phyloP scores from a whole-genome alignment of 2,113 vertebrate genomes.

The Oryzias javanicus region DNA sequence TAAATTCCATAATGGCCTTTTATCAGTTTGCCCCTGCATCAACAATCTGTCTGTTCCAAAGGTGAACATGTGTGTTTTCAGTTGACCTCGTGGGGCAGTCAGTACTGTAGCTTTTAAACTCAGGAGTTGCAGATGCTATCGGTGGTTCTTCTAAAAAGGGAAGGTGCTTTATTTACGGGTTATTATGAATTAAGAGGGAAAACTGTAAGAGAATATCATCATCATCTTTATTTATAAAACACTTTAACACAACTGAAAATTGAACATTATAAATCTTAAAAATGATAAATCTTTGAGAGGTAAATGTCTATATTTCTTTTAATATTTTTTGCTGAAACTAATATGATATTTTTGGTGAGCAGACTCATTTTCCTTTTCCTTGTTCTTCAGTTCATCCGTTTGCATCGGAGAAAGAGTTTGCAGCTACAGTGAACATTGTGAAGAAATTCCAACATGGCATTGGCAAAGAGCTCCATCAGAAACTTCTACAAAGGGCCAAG shows the following conservation, averaged over 20 bases:
- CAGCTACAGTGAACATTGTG: slow-evolving; percentile 81
- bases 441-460: slow-evolving; percentile 84
- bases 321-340: no score
- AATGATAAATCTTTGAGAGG: no score
- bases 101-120: background rate
- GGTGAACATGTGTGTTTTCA: background rate
- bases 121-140: background rate
- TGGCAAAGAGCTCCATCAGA: slow-evolving; percentile 86
- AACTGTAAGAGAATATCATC: no score
- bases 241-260: no score
- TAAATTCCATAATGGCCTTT: background rate
- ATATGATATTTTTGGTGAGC: background rate
- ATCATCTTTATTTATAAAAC: no score
- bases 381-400: slow-evolving; percentile 85
- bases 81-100: background rate
- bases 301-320: no score
- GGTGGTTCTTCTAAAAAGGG: no score
- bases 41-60: background rate
- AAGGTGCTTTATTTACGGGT: no score
- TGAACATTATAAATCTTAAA: no score
- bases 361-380: slow-evolving; percentile 14
- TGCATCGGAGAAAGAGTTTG: slow-evolving; percentile 83
- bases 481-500: slow-evolving; percentile 87
- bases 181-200: no score
- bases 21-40: background rate